Evolutionary conservation across 2,888 invertebrate genomes (phyloP), one percentile per base, ranked within the genome.

Genomic region (Atethmia centrago): DNA sequence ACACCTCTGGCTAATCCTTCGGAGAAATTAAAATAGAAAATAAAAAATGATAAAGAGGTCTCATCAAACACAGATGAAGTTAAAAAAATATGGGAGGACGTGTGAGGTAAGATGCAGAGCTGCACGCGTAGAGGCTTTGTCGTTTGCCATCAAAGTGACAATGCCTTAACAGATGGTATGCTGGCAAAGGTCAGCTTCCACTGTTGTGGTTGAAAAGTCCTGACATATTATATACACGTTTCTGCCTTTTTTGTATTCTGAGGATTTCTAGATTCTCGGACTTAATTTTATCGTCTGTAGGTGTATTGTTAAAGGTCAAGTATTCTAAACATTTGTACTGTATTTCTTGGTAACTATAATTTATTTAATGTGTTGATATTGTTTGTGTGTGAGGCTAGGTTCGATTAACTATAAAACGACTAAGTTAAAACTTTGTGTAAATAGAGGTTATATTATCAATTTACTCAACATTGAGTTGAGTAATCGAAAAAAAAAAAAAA

Each of bases 61-160:
- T 21, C 21, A 0, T 3, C 9, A 21, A 49, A 49, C 9, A 49
- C 21, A 47, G 9, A 47, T 21, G 21, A 47, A 21, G 0, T 4
- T 3, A 36, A 47, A 12, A 9, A 51, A 51, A 64, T 45, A 19
- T 1, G 47, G 7, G n/a, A 16, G 45, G 7, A 45, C 2, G 31
- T 36, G 21, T 25, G 36, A 36, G 36, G 25, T 10, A 42, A 21
- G 31, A 10, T 51, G 42, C 16, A 40, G 16, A 28, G 8, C 16
- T 42, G 5, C 10, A 10, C 19, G 8, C 7, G 2, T 1, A 51
- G 42, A 31, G 36, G 45, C 16, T 21, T 47, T 69, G 31, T 36
- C 25, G 12, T 12, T n/a, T 1, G 5, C 10, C 8, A 31, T 69
- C 45, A 45, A 70, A 69, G 70, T 55, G 55, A 69, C 45, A 69